Conservation (phyloP, 2,113 vertebrate species). For the Tenrec ecaudatus region DNA sequence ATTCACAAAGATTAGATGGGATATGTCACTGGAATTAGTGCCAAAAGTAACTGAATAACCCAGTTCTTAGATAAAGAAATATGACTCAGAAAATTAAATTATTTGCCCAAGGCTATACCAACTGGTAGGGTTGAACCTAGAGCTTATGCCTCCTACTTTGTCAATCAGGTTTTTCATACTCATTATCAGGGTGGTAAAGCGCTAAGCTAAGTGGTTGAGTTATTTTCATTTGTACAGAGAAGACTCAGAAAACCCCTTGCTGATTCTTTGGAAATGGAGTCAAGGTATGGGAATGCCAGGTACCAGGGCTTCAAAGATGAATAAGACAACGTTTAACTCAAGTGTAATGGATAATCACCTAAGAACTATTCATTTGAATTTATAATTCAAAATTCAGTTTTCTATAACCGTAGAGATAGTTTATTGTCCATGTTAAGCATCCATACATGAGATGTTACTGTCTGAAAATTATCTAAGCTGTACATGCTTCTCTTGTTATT, state of each 20-base stretch:
- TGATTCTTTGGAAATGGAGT: not conserved
- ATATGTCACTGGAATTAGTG: not conserved
- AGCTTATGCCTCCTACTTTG: not conserved
- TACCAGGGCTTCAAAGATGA: not conserved
- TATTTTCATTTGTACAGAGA: not conserved
- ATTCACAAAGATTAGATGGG: not conserved
- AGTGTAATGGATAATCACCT: not conserved
- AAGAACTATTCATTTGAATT: not conserved
- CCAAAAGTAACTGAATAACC: not conserved
- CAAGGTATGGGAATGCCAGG: not conserved
- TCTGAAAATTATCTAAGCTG: not conserved
- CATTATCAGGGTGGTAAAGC: not conserved
- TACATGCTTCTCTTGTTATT: not conserved
- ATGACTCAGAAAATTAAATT: not conserved
- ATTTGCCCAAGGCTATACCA: not conserved
- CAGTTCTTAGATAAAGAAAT: slow-evolving; percentile 38
- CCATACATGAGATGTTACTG: not conserved
- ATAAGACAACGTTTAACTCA: not conserved
- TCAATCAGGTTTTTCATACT: not conserved
- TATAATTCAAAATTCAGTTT: not conserved
- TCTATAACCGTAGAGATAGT: not conserved
- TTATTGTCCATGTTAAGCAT: not conserved
- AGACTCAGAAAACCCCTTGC: not conserved
- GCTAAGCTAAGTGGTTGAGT: not conserved
- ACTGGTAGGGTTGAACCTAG: not conserved